Conservation (phyloP, 2,888 invertebrate species). For the Morpho deidamia region DNA sequence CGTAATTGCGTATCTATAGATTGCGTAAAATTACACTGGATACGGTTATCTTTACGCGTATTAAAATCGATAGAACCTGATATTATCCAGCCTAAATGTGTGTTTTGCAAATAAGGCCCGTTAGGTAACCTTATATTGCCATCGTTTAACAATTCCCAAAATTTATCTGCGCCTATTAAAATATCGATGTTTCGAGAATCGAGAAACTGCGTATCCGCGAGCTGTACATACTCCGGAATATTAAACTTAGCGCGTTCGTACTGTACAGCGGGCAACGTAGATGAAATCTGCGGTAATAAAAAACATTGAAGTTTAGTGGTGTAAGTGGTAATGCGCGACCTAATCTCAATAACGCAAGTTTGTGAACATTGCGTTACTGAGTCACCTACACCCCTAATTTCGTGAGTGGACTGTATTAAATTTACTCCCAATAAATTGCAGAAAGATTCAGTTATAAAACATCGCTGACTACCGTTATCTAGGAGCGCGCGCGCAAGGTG, state of each 20-base stretch:
- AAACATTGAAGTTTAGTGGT: not conserved
- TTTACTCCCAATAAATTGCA: not conserved
- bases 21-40: conserved; percentile 21
- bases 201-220: not conserved
- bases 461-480: conserved; percentile 6
- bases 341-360: not conserved
- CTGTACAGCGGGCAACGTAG: not conserved
- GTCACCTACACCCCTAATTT: conserved; percentile 7
- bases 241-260: not conserved
- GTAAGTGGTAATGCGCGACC: not conserved
- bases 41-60: not conserved
- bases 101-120: conserved; percentile 20
- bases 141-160: not conserved
- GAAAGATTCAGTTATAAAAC: conserved; percentile 1
- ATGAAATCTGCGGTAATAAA: not conserved
- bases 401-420: conserved; percentile 4
- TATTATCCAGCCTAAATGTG: conserved; percentile 27
- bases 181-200: not conserved
- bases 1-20: conserved; percentile 18
- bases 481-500: not conserved
- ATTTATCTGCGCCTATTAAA: not conserved
- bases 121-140: not conserved
- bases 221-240: not conserved
- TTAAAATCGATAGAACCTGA: conserved; percentile 19
- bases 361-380: not conserved